Evolutionary conservation across 2,113 vertebrate genomes (phyloP).

Genomic region (Urocolius indicus): DNA sequence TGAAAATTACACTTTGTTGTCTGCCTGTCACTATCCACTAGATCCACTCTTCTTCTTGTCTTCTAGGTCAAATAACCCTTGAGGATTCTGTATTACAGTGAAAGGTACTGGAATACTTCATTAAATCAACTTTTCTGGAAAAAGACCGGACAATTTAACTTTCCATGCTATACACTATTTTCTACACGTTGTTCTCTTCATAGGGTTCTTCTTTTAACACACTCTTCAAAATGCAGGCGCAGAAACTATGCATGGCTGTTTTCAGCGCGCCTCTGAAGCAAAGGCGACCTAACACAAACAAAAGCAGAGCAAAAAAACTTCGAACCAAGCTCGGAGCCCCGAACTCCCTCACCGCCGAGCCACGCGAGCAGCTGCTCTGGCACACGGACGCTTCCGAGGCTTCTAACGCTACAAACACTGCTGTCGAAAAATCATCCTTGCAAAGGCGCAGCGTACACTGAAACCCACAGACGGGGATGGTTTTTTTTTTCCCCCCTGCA

Average conservation of each 20-base stretch:
- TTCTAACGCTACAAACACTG: too few species aligned
- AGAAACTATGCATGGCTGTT: accelerated
- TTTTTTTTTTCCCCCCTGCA: background rate
- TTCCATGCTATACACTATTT: background rate
- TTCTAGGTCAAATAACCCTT: background rate
- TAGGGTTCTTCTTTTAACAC: too few species aligned
- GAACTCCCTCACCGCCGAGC: background rate
- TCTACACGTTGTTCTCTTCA: background rate
- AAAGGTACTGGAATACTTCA: background rate
- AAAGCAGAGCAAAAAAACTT: background rate
- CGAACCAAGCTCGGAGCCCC: background rate
- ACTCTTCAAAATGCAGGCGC: accelerated
- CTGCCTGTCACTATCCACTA: background rate
- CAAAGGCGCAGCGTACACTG: accelerated
- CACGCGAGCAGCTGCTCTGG: background rate
- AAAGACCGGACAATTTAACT: background rate
- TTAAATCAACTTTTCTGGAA: background rate
- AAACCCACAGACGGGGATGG: background rate
- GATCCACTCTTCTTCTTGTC: background rate
- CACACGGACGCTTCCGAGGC: background rate
- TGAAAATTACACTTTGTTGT: background rate
- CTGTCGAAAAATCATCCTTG: background rate
- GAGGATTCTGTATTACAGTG: background rate
- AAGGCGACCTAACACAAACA: background rate
- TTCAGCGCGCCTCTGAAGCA: accelerated